Conservation (phyloP, 2,888 invertebrate genomes). For the Buathra laborator region DNA sequence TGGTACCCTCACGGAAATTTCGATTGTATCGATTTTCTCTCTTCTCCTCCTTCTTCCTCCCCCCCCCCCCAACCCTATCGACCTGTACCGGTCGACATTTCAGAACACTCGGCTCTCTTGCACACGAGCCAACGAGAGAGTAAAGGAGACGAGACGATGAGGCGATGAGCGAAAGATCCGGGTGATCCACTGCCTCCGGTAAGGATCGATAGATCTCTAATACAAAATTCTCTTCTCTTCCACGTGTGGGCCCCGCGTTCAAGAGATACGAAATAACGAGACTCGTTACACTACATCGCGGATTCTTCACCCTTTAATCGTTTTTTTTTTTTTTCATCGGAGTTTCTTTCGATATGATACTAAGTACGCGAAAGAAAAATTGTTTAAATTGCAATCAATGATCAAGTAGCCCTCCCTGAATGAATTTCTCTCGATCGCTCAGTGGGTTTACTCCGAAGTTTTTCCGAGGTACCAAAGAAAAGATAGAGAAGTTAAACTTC, state of each 20-base stretch:
- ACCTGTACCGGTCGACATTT: conserved; percentile 66
- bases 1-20: conserved; percentile 65
- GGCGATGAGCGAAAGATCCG: conserved; percentile 65
- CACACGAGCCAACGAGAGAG: conserved; percentile 23
- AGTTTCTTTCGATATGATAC: not conserved
- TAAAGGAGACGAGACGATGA: conserved; percentile 25
- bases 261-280: not conserved
- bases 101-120: conserved; percentile 58
- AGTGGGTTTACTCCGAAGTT: not conserved
- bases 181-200: conserved; percentile 67
- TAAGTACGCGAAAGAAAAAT: not conserved
- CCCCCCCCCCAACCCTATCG: conserved; percentile 14
- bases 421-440: not conserved
- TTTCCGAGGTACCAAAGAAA: not conserved
- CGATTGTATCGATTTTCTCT: conserved; percentile 68
- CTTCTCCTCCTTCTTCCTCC: conserved; percentile 26
- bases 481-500: conserved; percentile 16
- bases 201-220: conserved; percentile 54
- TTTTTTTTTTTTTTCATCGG: no score
- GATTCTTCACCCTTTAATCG: not conserved
- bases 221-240: conserved; percentile 16
- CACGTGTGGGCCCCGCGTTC: not conserved
- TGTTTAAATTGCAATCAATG: not conserved
- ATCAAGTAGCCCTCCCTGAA: not conserved
- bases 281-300: conserved; percentile 3